These are phyloP conservation scores for Palaemon carinicauda DNA, from an alignment of 1,140 invertebrate genomes.

Conservation along the genomic window DNA sequence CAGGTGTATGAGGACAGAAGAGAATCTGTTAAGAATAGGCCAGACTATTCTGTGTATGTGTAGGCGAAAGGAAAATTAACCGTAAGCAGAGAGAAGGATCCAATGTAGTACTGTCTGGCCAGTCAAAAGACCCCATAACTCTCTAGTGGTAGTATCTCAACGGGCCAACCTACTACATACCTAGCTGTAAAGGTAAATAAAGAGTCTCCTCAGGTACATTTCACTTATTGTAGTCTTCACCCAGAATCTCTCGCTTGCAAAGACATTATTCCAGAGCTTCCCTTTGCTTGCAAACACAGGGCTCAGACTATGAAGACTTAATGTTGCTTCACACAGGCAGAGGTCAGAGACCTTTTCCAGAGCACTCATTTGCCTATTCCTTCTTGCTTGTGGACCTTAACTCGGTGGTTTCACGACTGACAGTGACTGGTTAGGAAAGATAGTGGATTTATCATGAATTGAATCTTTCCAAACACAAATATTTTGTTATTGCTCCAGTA, in stretches of 20 bases:
- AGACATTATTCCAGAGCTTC: conserved; percentile 57
- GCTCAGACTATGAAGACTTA: conserved; percentile 49
- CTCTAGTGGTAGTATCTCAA: no score
- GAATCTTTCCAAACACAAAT: no score
- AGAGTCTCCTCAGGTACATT: conserved; percentile 51
- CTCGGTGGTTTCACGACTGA: not conserved
- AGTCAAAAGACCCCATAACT: no score
- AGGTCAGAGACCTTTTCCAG: conserved; percentile 58
- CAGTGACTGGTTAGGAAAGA: not conserved
- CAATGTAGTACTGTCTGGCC: no score
- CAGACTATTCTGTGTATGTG: no score
- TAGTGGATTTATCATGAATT: not conserved
- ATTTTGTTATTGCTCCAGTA: not conserved
- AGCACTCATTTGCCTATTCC: conserved; percentile 52
- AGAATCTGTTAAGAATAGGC: no score
- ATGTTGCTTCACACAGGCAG: conserved; percentile 59
- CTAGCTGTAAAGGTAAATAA: conserved; percentile 54
- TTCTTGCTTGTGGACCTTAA: conserved; percentile 29
- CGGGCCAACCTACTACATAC: no score
- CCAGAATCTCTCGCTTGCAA: conserved; percentile 59
- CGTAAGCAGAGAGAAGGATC: no score
- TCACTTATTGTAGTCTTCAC: conserved; percentile 61
- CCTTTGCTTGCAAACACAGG: conserved; percentile 48
- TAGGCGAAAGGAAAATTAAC: no score
- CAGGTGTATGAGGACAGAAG: no score